Percentiles rank a stretch among this genome's conserved stretches.
These are phyloP conservation scores for Callosobruchus maculatus DNA, from an alignment of 2,888 invertebrate species.

Conservation along the genomic window DNA sequence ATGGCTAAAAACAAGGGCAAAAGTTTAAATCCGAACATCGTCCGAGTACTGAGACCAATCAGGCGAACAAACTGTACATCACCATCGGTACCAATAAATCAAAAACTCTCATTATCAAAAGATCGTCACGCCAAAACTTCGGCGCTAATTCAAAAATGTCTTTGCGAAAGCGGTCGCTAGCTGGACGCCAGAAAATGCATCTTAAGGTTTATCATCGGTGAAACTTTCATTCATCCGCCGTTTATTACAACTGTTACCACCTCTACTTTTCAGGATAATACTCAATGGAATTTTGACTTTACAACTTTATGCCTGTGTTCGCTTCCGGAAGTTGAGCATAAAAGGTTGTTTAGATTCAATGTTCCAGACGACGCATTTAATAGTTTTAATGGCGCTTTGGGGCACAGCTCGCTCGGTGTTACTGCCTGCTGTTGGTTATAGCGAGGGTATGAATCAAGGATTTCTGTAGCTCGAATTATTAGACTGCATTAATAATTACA, in stretches of 20 bases:
- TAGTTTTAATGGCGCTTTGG: not conserved
- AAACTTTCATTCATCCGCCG: not conserved
- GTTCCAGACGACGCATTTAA: not conserved
- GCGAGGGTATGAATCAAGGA: not conserved
- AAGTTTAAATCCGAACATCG: too few species aligned
- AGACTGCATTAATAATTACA: too few species aligned
- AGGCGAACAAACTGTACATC: not conserved
- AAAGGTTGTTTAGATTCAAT: not conserved
- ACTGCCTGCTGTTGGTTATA: not conserved
- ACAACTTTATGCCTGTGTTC: not conserved
- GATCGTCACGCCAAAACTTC: not conserved
- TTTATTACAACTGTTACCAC: not conserved
- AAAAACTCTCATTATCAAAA: not conserved
- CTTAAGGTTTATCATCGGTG: not conserved
- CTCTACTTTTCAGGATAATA: not conserved
- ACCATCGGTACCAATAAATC: not conserved
- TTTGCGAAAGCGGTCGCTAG: not conserved
- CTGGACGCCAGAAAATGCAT: not conserved
- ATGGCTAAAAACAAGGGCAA: too few species aligned
- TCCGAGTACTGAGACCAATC: too few species aligned
- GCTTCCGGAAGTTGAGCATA: not conserved
- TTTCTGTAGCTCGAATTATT: too few species aligned
- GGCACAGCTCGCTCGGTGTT: not conserved
- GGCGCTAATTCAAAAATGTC: not conserved
- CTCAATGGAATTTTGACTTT: not conserved